Evolutionary conservation across 2,113 vertebrate genomes (phyloP), one percentile per base, ranked within the genome.

Genomic region (Oostethus manadensis): DNA sequence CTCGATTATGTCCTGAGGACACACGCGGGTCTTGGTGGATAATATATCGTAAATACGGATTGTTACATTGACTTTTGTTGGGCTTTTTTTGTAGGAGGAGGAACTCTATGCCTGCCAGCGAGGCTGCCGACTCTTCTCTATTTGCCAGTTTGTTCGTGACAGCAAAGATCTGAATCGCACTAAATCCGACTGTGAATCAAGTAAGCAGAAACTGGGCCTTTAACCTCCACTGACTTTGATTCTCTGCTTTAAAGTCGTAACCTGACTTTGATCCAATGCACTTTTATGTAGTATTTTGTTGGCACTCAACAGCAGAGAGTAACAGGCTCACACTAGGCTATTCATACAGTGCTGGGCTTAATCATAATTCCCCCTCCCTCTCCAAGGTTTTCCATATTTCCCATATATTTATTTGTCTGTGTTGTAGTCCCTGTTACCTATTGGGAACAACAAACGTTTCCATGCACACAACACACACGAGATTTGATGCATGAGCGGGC

Each of bases 121-220:
- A 77, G 97, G 97, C 58, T 99, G 97, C 75, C 92, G 97, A 4
- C 93, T 99, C 3, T 99, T 98, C 81, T 98, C 96, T 62, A 98
- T 99, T 79, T 99, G 97, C 47, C 96, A 98, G 78, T 98, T 99
- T 75, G 97, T 98, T 68, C 92, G 93, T 1, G 95, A 98, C 58
- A 91, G 89, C 61, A 90, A 90, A 0, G 94, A 97, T 17, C 81
- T 99, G 77, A 98, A 99, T 68, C 91, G 90, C 56, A 99, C 96
- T 69, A 95, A 93, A 56, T 51, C 86, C 58, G 96, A 98, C 57
- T 99, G 97, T 46, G 94, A 98, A 80, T 95, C 95, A 60, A 95
- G 95, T 98, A 90, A 93, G 91, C 53, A 7, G 38, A n/a, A 17
- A 45, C 13, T 9, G 29, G 60, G 23, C 1, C n/a, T 35, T 3